Evolutionary conservation across 53 echinoderm and acorn worm species (phyloP), one percentile per base, ranked within the genome.

Genomic region (Echinometra lucunter): DNA sequence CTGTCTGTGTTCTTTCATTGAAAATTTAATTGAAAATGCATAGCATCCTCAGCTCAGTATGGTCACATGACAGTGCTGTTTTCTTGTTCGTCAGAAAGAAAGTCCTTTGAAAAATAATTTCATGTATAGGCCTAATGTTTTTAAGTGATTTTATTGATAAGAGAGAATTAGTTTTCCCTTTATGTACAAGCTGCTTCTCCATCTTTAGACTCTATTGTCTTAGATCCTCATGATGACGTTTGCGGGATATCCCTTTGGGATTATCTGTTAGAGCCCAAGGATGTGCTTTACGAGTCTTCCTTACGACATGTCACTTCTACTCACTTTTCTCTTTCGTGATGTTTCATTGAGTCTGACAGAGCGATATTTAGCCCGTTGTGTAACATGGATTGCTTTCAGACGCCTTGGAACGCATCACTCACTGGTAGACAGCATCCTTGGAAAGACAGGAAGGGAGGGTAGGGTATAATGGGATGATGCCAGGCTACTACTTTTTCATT

Each of bases 311-410:
- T 75, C 78, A 75, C 78, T 78, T 78, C 40, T 0, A 42, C 11
- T 42, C 40, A 78, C 78, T 23, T 78, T 38, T 40, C 18, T 0
- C 17, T 69, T 38, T 18, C 8, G 15, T 42, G 38, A 78, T 42
- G 42, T 42, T 40, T 21, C 78, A 78, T 78, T 78, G 78, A 78
- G 38, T 78, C 42, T 78, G 78, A 78, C 78, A 78, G 35, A 34
- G 34, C 30, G 70, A 70, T 70, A 70, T 70, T 35, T 32, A 72
- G 42, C 42, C 42, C 38, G 78, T 42, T 21, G 38, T 78, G 78
- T 78, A 19, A 78, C 16, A 8, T 74, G 74, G 17, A 37, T 74
- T 37, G 10, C 1, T 74, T 28, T 66, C n/a, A 58, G 66, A 66
- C 27, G 66, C n/a, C 67, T 74, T 15, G 74, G 15, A 74, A 74